Conservation (phyloP, 1,140 invertebrate genomes). For the Hermetia illucens region DNA sequence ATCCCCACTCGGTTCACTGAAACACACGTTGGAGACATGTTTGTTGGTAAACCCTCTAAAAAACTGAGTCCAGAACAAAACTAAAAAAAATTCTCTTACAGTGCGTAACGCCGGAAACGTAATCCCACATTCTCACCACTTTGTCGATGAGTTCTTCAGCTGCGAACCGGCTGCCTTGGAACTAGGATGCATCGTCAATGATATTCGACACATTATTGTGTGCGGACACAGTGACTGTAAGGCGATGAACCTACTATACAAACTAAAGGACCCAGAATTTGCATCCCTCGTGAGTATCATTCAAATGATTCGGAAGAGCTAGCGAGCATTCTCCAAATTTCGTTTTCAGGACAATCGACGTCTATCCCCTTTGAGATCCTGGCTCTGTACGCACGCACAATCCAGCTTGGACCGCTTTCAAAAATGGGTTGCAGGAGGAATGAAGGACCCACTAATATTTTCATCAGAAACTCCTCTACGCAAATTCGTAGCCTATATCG, state of each 20-base stretch:
- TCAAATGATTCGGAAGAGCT: too few species aligned
- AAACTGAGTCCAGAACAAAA: too few species aligned
- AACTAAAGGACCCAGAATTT: slow-evolving; percentile 61
- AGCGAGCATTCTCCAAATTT: slow-evolving; percentile 3
- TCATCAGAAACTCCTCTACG: slow-evolving; percentile 71
- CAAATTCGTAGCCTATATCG: slow-evolving; percentile 87
- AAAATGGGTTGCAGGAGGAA: slow-evolving; percentile 47
- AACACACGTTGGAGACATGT: slow-evolving; percentile 93
- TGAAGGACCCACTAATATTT: slow-evolving; percentile 56
- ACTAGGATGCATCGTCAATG: slow-evolving; percentile 83
- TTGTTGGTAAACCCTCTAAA: slow-evolving; percentile 76
- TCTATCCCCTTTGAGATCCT: slow-evolving; percentile 76
- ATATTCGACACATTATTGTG: slow-evolving; percentile 85
- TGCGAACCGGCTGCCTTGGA: slow-evolving; percentile 91
- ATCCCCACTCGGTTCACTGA: slow-evolving; percentile 89
- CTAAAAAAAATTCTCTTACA: too few species aligned
- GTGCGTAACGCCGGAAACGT: slow-evolving; percentile 91
- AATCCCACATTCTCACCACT: slow-evolving; percentile 79
- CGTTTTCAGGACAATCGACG: slow-evolving; percentile 53
- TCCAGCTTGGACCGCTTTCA: slow-evolving; percentile 72
- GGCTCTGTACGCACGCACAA: slow-evolving; percentile 77
- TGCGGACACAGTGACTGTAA: slow-evolving; percentile 97
- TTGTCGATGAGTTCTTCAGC: slow-evolving; percentile 70
- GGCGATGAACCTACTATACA: slow-evolving; percentile 87
- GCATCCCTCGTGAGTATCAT: slow-evolving; percentile 44